phyloP scores from a whole-genome alignment of 2,113 vertebrate species.

The Microtus pennsylvanicus region DNA sequence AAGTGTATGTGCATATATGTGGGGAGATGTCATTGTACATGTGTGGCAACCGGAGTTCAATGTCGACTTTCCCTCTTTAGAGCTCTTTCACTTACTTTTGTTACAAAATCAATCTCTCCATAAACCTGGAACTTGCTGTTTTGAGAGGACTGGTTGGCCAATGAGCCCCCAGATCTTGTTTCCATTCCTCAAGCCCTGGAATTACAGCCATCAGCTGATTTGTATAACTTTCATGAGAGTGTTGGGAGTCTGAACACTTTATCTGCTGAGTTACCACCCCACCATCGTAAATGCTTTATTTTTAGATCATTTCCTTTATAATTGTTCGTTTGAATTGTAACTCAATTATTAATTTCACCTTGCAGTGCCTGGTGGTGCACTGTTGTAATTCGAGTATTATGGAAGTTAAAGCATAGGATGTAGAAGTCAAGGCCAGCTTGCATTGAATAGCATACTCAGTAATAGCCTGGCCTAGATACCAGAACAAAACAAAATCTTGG shows the following conservation, averaged over 20 bases:
- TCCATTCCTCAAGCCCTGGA: not conserved
- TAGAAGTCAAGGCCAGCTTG: not conserved
- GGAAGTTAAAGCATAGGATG: not conserved
- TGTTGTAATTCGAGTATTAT: no score
- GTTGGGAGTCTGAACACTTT: not conserved
- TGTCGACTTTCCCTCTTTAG: not conserved
- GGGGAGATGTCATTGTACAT: not conserved
- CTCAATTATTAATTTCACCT: not conserved
- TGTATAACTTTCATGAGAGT: no score
- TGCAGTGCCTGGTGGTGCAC: rapidly evolving
- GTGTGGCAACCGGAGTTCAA: not conserved
- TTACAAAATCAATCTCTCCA: not conserved
- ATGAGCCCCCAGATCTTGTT: not conserved
- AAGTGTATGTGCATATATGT: not conserved
- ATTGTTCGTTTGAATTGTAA: conserved; percentile 46
- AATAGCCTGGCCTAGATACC: not conserved
- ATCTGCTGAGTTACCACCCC: not conserved
- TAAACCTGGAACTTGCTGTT: not conserved
- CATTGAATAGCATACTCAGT: not conserved
- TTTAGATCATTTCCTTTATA: conserved; percentile 8
- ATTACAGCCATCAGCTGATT: no score
- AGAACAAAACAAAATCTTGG: not conserved
- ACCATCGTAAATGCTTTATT: not conserved
- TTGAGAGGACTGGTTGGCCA: not conserved
- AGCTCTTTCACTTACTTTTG: not conserved